Base-by-base conservation (phyloP, 2,113 vertebrate genomes). In the Mesocricetus auratus region DNA sequence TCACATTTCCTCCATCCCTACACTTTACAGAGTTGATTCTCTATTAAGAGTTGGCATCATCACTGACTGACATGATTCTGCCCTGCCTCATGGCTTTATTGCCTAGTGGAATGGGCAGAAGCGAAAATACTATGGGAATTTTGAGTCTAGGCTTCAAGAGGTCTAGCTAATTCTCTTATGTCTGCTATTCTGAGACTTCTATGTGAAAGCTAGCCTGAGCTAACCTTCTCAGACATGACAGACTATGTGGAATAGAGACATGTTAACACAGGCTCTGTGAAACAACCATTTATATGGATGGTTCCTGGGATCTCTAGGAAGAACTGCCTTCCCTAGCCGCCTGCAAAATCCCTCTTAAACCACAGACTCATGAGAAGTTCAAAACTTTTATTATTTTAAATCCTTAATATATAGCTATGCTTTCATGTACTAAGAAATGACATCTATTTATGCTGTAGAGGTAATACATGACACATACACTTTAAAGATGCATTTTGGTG, bases 361-460 rank as follows among this genome's bases (percentile, higher is more conserved):
- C 7, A 45, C 15, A 73, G 6, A 86, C 45, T 68, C n/a, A 13
- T 36, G 7, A 83, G 73, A 22, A 94, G n/a, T 81, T 47, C 26
- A 81, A 86, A 64, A 39, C 58, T 24, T 58, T 45, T 83, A 17
- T 78, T 62, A 71, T n/a, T 75, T 7, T 58, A 68, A 83, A 26
- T 8, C 33, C 95, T 95, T 89, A 91, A 66, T 91, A 81, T 86
- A 81, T 87, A 69, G 4, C 3, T 94, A 73, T 66, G 22, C 8
- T 93, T 83, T 96, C 82, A 82, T 68, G n/a, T 11, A 89, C 7
- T 10, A 36, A 64, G 73, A 90, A 78, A 7, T 73, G 81, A 77
- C n/a, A 56, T 33, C 69, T 85, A 74, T 26, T 45, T 39, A 45
- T 88, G 26, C 10, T 58, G 11, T 77, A 29, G 36, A 74, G 64